Evolutionary conservation across 64 coral and sea anemone genomes (phyloP).

Genomic region (Stylophora pistillata): DNA sequence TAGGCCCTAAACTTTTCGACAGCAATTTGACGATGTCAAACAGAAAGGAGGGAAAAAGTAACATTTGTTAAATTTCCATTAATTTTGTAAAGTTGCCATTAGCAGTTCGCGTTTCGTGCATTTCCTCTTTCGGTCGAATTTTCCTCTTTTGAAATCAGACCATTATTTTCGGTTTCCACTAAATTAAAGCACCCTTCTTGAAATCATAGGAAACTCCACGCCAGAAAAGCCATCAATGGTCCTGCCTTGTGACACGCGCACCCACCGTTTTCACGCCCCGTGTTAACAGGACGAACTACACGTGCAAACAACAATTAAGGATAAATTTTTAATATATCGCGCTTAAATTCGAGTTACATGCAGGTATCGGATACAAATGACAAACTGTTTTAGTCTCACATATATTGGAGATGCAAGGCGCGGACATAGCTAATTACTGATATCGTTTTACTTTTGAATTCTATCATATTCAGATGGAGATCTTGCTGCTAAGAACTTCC

Average conservation of each 20-base stretch:
- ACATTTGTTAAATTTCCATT: too few relatives aligned
- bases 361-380: neutral
- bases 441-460: too few relatives aligned
- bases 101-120: too few relatives aligned
- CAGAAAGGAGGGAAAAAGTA: too few relatives aligned
- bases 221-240: neutral
- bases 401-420: neutral
- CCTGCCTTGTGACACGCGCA: neutral
- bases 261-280: neutral
- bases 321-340: constrained; percentile 33
- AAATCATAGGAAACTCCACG: neutral
- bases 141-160: neutral
- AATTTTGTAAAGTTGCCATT: too few relatives aligned
- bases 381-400: too few relatives aligned
- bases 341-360: neutral
- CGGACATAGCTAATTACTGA: neutral
- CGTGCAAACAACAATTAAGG: neutral
- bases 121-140: too few relatives aligned
- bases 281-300: neutral
- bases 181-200: neutral
- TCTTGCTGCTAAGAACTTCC: too few relatives aligned
- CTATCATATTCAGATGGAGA: too few relatives aligned
- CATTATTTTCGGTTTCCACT: neutral
- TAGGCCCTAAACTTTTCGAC: too few relatives aligned
- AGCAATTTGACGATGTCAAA: too few relatives aligned